Conservation (phyloP, 2,888 invertebrate species). For the Suillia variegata region DNA sequence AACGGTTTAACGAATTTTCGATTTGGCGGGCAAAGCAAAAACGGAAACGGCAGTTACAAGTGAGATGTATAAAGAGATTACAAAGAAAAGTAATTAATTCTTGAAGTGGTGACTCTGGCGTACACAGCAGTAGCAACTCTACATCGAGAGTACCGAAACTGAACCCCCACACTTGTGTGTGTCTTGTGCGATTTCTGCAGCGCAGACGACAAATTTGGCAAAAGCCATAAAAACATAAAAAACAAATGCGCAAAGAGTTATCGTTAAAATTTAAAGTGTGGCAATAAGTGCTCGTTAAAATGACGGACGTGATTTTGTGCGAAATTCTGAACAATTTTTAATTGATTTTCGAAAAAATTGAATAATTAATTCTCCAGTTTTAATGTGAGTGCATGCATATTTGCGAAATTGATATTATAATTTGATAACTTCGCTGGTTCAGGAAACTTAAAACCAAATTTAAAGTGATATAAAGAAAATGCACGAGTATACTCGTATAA, state of each 20-base stretch:
- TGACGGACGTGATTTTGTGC: slow-evolving; percentile 25
- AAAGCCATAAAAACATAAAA: not conserved
- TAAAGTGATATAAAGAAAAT: too few relatives aligned
- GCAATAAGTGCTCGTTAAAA: slow-evolving; percentile 25
- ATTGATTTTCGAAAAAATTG: too few relatives aligned
- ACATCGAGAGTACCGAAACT: too few relatives aligned
- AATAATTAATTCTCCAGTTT: too few relatives aligned
- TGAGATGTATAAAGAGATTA: not conserved
- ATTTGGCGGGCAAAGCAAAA: not conserved
- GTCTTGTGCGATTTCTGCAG: not conserved
- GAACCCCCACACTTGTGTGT: too few relatives aligned
- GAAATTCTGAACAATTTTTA: slow-evolving; percentile 6
- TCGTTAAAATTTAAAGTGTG: slow-evolving; percentile 26
- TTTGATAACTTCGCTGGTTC: too few relatives aligned
- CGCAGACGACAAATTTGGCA: not conserved
- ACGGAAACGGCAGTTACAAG: not conserved
- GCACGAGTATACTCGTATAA: too few relatives aligned
- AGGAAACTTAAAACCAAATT: too few relatives aligned
- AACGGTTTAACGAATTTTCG: not conserved
- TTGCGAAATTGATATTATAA: too few relatives aligned
- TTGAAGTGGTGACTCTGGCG: too few relatives aligned
- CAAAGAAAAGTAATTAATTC: not conserved
- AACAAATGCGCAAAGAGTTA: slow-evolving; percentile 18
- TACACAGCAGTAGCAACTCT: too few relatives aligned
- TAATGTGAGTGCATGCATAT: too few relatives aligned